These are phyloP conservation scores for Gymnothorax reevesii DNA, from an alignment of 2,797 vertebrate genomes.

Conservation along the genomic window DNA sequence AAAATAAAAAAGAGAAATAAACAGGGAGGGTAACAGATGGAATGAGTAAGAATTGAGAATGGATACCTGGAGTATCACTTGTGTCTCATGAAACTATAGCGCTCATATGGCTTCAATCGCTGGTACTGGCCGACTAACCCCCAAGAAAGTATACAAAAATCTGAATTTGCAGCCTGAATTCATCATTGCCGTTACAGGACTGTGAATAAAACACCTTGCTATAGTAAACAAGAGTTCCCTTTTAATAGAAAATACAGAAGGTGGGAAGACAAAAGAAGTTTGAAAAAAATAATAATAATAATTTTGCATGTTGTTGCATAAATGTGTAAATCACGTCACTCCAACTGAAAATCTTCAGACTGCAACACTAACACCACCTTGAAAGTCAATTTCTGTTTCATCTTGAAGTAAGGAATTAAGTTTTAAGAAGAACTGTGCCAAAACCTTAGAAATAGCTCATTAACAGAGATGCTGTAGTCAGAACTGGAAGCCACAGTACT, in stretches of 20 bases:
- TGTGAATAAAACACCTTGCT: conserved; percentile 17
- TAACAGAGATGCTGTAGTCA: no score
- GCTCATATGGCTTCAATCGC: conserved; percentile 9
- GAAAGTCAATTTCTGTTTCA: not conserved
- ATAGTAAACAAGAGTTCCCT: conserved; percentile 12
- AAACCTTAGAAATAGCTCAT: no score
- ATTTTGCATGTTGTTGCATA: not conserved
- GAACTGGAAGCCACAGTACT: no score
- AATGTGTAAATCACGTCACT: not conserved
- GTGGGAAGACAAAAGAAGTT: no score
- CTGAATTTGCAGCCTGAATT: conserved; percentile 28
- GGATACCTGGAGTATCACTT: conserved; percentile 12
- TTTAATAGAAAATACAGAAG: not conserved
- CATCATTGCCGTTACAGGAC: conserved; percentile 13
- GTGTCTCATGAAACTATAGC: conserved; percentile 8
- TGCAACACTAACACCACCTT: not conserved
- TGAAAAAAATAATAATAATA: no score
- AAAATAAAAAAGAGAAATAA: not conserved
- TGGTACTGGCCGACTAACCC: conserved; percentile 3
- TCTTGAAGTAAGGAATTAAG: not conserved
- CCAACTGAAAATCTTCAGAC: not conserved
- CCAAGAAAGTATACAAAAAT: not conserved
- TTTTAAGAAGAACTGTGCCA: no score
- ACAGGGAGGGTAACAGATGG: conserved; percentile 4
- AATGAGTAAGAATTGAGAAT: not conserved